A percentile compares a stretch with the other conserved stretches of the same genome.
These are phyloP conservation scores for Odocoileus hemionus DNA, from an alignment of 2,113 vertebrate genomes.

Conservation along the genomic window DNA sequence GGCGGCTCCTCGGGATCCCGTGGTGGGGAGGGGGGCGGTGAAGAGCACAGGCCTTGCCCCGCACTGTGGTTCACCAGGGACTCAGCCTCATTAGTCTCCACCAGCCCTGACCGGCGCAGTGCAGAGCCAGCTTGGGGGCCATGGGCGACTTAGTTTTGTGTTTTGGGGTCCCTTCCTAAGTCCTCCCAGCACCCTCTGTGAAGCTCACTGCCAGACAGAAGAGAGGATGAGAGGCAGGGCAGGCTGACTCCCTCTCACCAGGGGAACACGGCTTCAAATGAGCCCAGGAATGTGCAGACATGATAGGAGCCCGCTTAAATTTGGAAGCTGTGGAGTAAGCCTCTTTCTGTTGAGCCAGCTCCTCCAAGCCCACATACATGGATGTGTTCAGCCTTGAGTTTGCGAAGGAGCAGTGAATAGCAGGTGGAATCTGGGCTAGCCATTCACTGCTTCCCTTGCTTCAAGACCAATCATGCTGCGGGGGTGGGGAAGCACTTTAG, in stretches of 20 bases:
- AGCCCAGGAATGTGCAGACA: neutral
- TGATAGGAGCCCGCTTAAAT: neutral
- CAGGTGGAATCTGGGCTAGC: neutral
- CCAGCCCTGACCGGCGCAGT: no score
- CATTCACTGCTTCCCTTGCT: neutral
- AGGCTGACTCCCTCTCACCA: neutral
- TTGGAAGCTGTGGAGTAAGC: neutral
- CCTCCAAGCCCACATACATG: neutral
- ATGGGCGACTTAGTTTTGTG: accelerated
- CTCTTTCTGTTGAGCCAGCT: neutral
- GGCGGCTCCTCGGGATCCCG: accelerated
- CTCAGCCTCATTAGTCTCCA: neutral
- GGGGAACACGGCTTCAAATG: neutral
- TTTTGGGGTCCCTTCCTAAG: neutral
- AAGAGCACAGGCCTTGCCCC: neutral
- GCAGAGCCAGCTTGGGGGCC: neutral
- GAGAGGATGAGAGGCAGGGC: accelerated
- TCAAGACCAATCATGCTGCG: neutral
- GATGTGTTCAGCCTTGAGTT: neutral
- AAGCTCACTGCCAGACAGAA: neutral
- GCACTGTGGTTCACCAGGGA: neutral
- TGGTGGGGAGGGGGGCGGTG: neutral
- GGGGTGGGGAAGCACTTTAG: neutral
- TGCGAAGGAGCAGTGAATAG: neutral
- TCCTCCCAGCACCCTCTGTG: neutral